A percentile compares a stretch with the other conserved stretches of the same genome.
These are phyloP conservation scores for Helicoverpa zea DNA, from an alignment of 1,140 invertebrate genomes.

Conservation along the genomic window DNA sequence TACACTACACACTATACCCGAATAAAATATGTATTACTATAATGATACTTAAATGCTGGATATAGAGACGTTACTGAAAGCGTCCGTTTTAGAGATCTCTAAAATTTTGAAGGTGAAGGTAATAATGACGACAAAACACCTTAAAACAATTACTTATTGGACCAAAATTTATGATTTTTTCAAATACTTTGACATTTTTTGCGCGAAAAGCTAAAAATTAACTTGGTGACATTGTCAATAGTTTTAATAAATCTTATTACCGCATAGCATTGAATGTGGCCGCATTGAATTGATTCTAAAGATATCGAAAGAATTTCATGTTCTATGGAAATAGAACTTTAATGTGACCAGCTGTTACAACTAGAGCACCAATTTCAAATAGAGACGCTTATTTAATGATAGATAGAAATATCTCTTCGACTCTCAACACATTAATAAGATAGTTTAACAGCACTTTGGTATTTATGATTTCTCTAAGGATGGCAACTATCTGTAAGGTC, in stretches of 20 bases:
- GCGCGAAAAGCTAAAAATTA: background rate
- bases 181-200: background rate
- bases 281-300: background rate
- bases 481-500: too few species aligned
- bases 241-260: background rate
- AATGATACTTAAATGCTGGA: background rate
- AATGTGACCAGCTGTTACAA: background rate
- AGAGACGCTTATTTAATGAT: background rate
- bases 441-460: background rate
- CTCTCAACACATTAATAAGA: background rate
- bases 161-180: background rate
- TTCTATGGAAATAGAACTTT: slow-evolving; percentile 24
- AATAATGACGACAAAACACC: too few species aligned
- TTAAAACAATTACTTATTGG: too few species aligned
- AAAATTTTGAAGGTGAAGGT: background rate
- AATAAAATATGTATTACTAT: slow-evolving; percentile 4
- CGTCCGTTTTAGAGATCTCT: background rate
- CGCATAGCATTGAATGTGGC: background rate
- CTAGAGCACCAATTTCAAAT: background rate
- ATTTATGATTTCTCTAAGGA: too few species aligned
- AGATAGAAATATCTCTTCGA: background rate
- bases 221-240: background rate
- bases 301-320: slow-evolving; percentile 22
- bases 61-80: background rate
- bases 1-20: slow-evolving; percentile 78